Conservation (phyloP, 2,113 vertebrate genomes). For the Marmota flaviventris region DNA sequence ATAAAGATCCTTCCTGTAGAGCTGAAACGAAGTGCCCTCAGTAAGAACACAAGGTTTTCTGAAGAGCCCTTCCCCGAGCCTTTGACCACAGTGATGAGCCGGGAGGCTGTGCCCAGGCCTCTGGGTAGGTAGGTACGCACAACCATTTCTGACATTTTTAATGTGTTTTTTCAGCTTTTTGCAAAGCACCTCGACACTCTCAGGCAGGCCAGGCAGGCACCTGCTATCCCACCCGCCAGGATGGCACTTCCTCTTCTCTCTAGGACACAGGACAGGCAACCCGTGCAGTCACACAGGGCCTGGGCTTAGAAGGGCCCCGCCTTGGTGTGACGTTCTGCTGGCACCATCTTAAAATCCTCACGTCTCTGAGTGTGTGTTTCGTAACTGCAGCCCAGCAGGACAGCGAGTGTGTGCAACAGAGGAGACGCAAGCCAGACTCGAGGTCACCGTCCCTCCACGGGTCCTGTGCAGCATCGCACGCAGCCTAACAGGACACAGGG, state of each 20-base stretch:
- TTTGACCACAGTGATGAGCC: rapidly evolving
- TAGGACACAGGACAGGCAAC: not conserved
- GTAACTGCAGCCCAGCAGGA: not conserved
- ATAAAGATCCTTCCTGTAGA: not conserved
- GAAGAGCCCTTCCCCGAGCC: rapidly evolving
- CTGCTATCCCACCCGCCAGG: not conserved
- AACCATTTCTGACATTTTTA: rapidly evolving
- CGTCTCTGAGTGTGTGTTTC: not conserved
- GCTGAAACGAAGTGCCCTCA: not conserved
- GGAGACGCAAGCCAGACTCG: rapidly evolving
- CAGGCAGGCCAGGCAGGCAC: not conserved
- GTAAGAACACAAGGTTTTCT: not conserved
- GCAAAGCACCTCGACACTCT: not conserved
- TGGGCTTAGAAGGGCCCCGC: not conserved
- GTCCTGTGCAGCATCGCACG: rapidly evolving
- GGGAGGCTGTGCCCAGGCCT: rapidly evolving
- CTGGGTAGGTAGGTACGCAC: rapidly evolving
- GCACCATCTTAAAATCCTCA: too few relatives aligned
- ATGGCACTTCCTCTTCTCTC: not conserved
- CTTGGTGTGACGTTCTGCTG: not conserved
- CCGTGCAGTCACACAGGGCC: too few relatives aligned
- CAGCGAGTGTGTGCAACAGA: rapidly evolving
- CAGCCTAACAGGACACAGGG: too few relatives aligned
- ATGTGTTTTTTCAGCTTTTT: not conserved
- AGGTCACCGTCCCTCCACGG: rapidly evolving